phyloP scores from a whole-genome alignment of 2,797 vertebrate genomes.

The Muscicapa striata region DNA sequence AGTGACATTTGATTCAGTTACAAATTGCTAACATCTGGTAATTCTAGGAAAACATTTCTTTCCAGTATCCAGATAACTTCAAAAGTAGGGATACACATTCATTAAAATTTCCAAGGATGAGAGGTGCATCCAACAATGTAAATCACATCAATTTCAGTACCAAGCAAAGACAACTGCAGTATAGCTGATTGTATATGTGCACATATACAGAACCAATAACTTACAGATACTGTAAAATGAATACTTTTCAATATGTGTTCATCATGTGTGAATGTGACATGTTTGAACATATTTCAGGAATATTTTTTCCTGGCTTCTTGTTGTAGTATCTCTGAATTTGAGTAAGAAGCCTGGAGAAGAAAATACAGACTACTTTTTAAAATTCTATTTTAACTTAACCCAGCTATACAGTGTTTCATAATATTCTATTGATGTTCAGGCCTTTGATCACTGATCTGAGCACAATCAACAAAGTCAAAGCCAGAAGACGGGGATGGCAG shows the following conservation, averaged over 20 bases:
- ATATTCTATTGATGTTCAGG: not conserved
- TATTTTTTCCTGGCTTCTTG: not conserved
- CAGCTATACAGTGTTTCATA: not conserved
- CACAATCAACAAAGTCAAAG: not conserved
- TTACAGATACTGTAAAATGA: not conserved
- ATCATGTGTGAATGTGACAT: not conserved
- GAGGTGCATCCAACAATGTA: not conserved
- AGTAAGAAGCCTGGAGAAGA: not conserved
- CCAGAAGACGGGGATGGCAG: not conserved
- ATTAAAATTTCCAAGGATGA: not conserved
- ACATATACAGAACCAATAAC: not conserved
- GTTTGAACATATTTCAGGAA: not conserved
- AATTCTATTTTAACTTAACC: constrained; percentile 4
- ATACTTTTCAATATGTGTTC: not conserved
- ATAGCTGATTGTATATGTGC: not conserved
- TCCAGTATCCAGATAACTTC: not conserved
- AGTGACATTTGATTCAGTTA: not conserved
- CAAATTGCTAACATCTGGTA: not conserved
- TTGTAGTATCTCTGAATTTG: not conserved
- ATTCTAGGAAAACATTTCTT: not conserved
- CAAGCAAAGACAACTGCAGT: not conserved
- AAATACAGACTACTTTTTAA: not conserved
- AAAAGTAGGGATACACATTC: accelerated
- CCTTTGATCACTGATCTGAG: not conserved
- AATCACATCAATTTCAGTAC: not conserved